Evolutionary conservation across 2,888 invertebrate genomes (phyloP).

Genomic region (Drosophila nr. fundita): DNA sequence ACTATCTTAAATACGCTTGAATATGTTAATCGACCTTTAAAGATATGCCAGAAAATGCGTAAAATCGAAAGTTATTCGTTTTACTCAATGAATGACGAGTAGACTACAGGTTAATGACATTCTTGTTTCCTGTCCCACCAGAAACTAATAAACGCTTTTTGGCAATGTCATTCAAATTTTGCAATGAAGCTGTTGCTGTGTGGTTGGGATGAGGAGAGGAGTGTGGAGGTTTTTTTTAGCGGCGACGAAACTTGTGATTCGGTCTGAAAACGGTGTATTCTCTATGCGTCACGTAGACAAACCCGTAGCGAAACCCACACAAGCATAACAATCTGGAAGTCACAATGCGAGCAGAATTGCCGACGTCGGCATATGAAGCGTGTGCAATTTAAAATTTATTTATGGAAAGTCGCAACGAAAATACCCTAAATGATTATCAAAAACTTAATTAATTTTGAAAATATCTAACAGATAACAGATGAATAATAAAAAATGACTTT

Average conservation of each 20-base stretch:
- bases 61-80: conserved; percentile 12
- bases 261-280: conserved; percentile 55
- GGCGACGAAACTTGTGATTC: conserved; percentile 32
- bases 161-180: conserved; percentile 17
- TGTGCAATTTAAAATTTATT: neutral
- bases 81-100: neutral
- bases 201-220: neutral
- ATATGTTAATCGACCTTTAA: neutral
- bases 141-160: neutral
- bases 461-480: neutral
- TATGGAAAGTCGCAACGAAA: neutral
- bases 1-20: neutral
- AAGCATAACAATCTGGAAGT: conserved; percentile 23
- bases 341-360: conserved; percentile 29
- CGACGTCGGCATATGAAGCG: conserved; percentile 8
- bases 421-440: conserved; percentile 13
- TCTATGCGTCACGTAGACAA: conserved; percentile 72
- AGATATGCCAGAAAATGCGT: neutral
- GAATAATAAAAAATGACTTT: neutral
- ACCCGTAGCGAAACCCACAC: neutral
- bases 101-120: neutral
- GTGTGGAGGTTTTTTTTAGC: neutral
- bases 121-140: neutral
- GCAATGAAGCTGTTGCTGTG: neutral
- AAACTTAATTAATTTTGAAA: neutral